These are phyloP conservation scores for Ichneumoninae sp. DNA, from an alignment of 2,888 invertebrate species.

Conservation along the genomic window DNA sequence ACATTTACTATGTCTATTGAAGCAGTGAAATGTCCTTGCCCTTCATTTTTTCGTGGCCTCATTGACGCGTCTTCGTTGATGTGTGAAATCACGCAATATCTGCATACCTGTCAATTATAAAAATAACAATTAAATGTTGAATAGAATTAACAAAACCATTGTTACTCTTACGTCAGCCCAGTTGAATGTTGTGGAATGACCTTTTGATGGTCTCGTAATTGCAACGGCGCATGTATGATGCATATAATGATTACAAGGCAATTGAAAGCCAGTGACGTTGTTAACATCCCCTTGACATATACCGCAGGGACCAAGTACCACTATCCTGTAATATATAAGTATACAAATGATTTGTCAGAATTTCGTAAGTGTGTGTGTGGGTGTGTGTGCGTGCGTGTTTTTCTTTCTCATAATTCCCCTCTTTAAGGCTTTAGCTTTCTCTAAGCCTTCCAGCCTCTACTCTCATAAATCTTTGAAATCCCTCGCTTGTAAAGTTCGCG, in stretches of 20 bases:
- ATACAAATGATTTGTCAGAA: neutral
- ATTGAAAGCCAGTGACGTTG: neutral
- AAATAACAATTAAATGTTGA: neutral
- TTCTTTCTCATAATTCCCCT: too few species aligned
- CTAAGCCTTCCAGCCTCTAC: too few species aligned
- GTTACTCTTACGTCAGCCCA: constrained; percentile 10
- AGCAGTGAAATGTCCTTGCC: neutral
- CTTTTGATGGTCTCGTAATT: neutral
- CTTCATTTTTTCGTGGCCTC: neutral
- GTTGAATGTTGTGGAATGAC: neutral
- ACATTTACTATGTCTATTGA: neutral
- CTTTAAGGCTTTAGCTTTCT: too few species aligned
- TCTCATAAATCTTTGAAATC: too few species aligned
- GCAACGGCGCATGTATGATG: constrained; percentile 21
- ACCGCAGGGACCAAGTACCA: constrained; percentile 11
- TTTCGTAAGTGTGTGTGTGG: neutral
- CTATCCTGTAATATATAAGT: neutral
- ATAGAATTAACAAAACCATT: neutral
- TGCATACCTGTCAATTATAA: neutral
- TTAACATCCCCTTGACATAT: neutral
- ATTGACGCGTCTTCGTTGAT: neutral
- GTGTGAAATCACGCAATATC: neutral
- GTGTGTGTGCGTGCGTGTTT: neutral
- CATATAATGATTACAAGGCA: constrained; percentile 4
- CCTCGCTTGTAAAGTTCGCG: too few species aligned